Base-by-base conservation (phyloP, 2,888 invertebrate genomes). In the Pandemis heparana region DNA sequence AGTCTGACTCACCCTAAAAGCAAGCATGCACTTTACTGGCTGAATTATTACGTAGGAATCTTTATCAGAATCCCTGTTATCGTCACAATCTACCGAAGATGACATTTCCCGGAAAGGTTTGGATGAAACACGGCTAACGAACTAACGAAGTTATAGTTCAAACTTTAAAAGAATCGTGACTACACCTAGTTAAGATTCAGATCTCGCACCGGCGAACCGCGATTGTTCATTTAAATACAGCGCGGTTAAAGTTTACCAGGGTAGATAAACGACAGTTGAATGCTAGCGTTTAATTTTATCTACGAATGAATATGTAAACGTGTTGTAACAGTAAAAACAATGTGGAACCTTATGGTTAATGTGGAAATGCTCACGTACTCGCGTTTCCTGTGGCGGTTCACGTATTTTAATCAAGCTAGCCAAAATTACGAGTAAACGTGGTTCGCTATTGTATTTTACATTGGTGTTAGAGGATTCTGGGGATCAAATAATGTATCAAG, bases 101-200 rank as follows among this genome's bases (percentile, higher is more conserved):
- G 64, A 38, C 23, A 38, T 48, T 68, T 72, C 66, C 41, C 1
- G 9, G 60, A 70, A 70, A 46, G 64, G 61, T 61, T 65, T 64
- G 61, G 51, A 65, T 60, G 23, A 39, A 63, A 39, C 59, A 60
- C 43, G 48, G 46, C 41, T 16, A 56, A 67, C 38, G 7, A 14
- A 6, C 12, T 32, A 69, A 71, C 74, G 67, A 68, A 74, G 74
- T 59, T 43, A 71, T 63, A 67, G 60, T 72, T 70, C 32, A 64
- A 73, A 77, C 68, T 71, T 79, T 70, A 60, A 69, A 76, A 72
- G 74, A 81, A 81, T 92, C 93, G 92, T 94, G 93, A 93, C 92
- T 89, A 83, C 82, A 75, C 80, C 88, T 90, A 87, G 86, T 93
- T 92, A 88, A 91, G 91, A 94, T 94, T 92, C 90, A 78, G 82